Conservation (phyloP, 2,797 vertebrate species). For the Coilia nasus region DNA sequence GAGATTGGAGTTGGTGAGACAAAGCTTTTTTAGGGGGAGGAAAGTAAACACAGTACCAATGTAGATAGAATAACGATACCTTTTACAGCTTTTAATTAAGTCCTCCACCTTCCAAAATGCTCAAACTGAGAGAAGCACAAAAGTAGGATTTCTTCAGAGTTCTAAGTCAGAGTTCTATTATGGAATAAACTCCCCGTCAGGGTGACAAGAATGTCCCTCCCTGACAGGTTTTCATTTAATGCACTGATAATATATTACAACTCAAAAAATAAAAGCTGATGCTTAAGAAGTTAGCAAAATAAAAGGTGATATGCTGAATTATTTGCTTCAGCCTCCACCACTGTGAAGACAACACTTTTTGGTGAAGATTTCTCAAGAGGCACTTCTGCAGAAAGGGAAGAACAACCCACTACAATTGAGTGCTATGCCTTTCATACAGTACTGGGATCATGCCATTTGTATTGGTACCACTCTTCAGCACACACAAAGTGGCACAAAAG, state of each 20-base stretch:
- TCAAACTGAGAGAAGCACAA: not conserved
- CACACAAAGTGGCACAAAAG: conserved; percentile 15
- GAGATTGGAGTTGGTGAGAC: not conserved
- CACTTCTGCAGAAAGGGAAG: not conserved
- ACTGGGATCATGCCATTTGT: not conserved
- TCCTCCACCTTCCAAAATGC: not conserved
- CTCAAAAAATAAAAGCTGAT: not conserved
- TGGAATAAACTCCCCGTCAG: not conserved
- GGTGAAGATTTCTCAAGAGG: not conserved
- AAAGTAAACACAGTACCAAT: conserved; percentile 38
- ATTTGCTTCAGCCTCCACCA: not conserved
- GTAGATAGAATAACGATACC: conserved; percentile 14
- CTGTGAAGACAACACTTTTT: not conserved
- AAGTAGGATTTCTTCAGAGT: not conserved
- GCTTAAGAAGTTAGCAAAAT: not conserved
- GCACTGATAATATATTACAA: not conserved
- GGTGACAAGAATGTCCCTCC: not conserved
- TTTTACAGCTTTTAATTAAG: conserved; percentile 43
- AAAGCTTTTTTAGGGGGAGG: conserved; percentile 37
- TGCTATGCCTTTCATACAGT: not conserved
- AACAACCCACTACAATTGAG: not conserved
- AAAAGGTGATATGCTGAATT: not conserved
- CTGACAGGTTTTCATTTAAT: not conserved
- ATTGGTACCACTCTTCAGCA: not conserved
- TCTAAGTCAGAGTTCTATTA: not conserved